A percentile compares a stretch with the other conserved stretches of the same genome.
These are phyloP conservation scores for Phasia obesa DNA, from an alignment of 2,888 invertebrate species.

Conservation along the genomic window DNA sequence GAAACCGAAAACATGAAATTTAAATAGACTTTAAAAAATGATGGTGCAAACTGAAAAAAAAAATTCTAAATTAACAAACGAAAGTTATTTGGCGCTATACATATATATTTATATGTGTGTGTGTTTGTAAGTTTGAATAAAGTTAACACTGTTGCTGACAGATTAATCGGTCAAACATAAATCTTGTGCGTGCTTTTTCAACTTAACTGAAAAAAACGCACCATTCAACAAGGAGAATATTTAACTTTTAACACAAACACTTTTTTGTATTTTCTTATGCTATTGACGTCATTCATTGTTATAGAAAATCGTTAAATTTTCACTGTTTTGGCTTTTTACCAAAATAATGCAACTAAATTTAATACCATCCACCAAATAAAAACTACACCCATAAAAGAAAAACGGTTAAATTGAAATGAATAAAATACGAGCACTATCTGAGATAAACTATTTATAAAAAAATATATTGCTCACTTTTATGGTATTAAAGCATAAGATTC, in stretches of 20 bases:
- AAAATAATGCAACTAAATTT: conserved; percentile 56
- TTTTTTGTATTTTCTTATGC: conserved; percentile 42
- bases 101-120: background rate
- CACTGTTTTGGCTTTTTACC: conserved; percentile 57
- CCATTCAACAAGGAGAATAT: conserved; percentile 25
- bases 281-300: conserved; percentile 64
- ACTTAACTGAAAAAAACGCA: background rate
- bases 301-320: conserved; percentile 48
- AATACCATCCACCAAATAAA: conserved; percentile 22
- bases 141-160: conserved; percentile 67
- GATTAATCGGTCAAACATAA: conserved; percentile 68
- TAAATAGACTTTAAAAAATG: conserved; percentile 4
- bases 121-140: conserved; percentile 39
- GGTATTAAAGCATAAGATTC: background rate
- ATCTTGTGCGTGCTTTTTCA: conserved; percentile 61
- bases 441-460: background rate
- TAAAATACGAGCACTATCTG: background rate
- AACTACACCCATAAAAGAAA: conserved; percentile 17
- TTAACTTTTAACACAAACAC: conserved; percentile 1
- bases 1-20: background rate
- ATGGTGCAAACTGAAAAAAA: too few relatives aligned
- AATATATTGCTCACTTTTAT: too few relatives aligned
- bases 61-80: conserved; percentile 16
- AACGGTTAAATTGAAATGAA: conserved; percentile 12
- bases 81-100: background rate